Base-by-base conservation (phyloP, 2,888 invertebrate species). In the Octodonta nipae region DNA sequence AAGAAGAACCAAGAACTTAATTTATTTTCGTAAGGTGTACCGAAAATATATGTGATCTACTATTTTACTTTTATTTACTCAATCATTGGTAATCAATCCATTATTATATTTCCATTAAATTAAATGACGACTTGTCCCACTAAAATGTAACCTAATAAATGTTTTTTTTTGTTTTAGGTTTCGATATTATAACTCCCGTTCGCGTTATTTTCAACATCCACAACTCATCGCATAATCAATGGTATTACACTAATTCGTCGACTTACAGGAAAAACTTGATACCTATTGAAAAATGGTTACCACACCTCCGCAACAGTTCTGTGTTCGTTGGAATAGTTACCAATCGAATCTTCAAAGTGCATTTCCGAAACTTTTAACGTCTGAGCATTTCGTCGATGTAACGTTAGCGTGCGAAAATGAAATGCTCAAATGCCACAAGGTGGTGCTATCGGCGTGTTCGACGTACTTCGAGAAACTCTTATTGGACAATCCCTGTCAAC, bases 341-440 rank as follows among this genome's bases (percentile, higher is more conserved):
- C 81, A 82, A 53, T 75, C 78, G 24, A 83, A 83, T 55, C 69
- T 84, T 62, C 81, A 75, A 50, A 75, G 75, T 45, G 79, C 80
- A 39, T 83, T 83, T 53, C 80, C 81, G 1, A 77, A 78, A 7
- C 66, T 83, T 10, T 67, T 83, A 5, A 73, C 75, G 13, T 74
- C 75, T n/a, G 81, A 83, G 55, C 77, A 80, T 56, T 87, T 88
- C 55, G 85, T 87, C 1, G 88, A 88, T 61, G 87, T 87, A 29
- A 88, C 88, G 0, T 60, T 88, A 31, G 86, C 87, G 3, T 87
- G 87, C 55, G 88, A 88, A 59, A 85, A 84, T 1, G 74, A 80
- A 20, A 83, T 84, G 59, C 65, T 84, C 43, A 79, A 86, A 45
- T 88, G 88, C 56, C 88, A 88, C 68, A 85, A 86, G 51, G 71